A percentile compares a stretch with the other conserved stretches of the same genome.
Conservation (phyloP, 2,888 invertebrate genomes). For the Yponomeuta evonymella region DNA sequence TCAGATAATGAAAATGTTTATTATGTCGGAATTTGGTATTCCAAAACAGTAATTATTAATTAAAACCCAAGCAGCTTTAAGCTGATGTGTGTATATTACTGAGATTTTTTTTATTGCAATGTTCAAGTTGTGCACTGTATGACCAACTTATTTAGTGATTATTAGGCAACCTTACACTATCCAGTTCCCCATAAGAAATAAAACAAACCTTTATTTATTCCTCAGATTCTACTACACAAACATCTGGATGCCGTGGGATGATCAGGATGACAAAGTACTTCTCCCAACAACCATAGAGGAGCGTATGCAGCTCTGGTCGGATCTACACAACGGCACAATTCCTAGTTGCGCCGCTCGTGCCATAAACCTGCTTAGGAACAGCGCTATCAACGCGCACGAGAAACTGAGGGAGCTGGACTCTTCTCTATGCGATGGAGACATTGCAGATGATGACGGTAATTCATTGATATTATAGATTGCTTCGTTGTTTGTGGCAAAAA, state of each 20-base stretch:
- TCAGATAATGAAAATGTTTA: too few species aligned
- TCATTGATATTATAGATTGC: too few species aligned
- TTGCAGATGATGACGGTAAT: slow-evolving; percentile 43
- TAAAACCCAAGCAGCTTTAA: too few species aligned
- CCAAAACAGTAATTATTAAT: too few species aligned
- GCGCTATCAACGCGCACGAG: slow-evolving; percentile 60
- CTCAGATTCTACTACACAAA: slow-evolving; percentile 79
- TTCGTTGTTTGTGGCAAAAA: too few species aligned
- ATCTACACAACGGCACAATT: slow-evolving; percentile 57
- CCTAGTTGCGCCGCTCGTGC: slow-evolving; percentile 50
- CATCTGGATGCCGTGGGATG: slow-evolving; percentile 83
- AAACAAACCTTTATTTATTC: not conserved
- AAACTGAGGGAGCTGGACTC: slow-evolving; percentile 58
- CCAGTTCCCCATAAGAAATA: not conserved
- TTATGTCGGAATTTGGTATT: too few species aligned
- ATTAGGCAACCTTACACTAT: too few species aligned
- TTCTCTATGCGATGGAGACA: slow-evolving; percentile 55
- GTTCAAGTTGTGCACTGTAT: too few species aligned
- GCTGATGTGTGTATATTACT: too few species aligned
- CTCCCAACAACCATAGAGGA: slow-evolving; percentile 64
- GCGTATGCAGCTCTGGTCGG: slow-evolving; percentile 64
- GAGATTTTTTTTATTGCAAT: too few species aligned
- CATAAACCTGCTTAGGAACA: slow-evolving; percentile 49
- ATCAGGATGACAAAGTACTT: slow-evolving; percentile 77
- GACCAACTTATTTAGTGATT: too few species aligned